These are phyloP conservation scores for Actinernus sp. DNA, from an alignment of 92 coral and sea anemone genomes.

Conservation along the genomic window DNA sequence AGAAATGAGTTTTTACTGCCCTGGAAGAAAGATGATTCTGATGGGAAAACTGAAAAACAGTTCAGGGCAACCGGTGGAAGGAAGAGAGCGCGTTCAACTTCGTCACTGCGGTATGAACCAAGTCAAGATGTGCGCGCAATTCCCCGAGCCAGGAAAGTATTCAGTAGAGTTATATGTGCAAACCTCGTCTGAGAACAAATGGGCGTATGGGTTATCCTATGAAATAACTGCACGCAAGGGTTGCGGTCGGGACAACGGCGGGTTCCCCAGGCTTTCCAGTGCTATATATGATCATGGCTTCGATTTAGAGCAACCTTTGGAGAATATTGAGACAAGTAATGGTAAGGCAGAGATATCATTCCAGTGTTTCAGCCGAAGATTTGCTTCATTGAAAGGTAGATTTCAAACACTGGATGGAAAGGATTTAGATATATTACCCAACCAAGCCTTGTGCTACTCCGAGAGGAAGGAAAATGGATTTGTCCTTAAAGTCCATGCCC, in stretches of 20 bases:
- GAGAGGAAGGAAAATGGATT: constrained; percentile 41
- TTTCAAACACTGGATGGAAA: constrained; percentile 18
- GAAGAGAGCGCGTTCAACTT: constrained; percentile 64
- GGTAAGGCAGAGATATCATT: constrained; percentile 50
- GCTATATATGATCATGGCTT: constrained; percentile 59
- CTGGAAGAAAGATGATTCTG: constrained; percentile 39
- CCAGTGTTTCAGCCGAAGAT: constrained; percentile 42
- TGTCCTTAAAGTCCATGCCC: constrained; percentile 50
- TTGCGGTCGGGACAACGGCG: constrained; percentile 41
- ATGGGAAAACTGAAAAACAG: constrained; percentile 54
- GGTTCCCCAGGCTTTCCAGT: constrained; percentile 62
- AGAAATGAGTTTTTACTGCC: constrained; percentile 77
- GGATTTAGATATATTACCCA: constrained; percentile 7
- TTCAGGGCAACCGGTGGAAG: constrained; percentile 35
- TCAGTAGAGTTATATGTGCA: constrained; percentile 62
- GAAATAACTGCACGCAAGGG: constrained; percentile 45
- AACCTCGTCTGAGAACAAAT: constrained; percentile 7
- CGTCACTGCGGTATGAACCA: constrained; percentile 64
- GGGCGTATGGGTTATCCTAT: constrained; percentile 66
- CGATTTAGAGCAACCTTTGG: constrained; percentile 48
- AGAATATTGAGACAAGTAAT: constrained; percentile 54
- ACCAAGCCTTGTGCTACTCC: constrained; percentile 32
- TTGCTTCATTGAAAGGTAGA: constrained; percentile 33
- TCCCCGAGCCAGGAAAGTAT: constrained; percentile 71
- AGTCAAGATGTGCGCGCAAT: constrained; percentile 66